A percentile compares a stretch with the other conserved stretches of the same genome.
phyloP scores from a whole-genome alignment of 2,797 vertebrate species.

The Lutjanus argentimaculatus region DNA sequence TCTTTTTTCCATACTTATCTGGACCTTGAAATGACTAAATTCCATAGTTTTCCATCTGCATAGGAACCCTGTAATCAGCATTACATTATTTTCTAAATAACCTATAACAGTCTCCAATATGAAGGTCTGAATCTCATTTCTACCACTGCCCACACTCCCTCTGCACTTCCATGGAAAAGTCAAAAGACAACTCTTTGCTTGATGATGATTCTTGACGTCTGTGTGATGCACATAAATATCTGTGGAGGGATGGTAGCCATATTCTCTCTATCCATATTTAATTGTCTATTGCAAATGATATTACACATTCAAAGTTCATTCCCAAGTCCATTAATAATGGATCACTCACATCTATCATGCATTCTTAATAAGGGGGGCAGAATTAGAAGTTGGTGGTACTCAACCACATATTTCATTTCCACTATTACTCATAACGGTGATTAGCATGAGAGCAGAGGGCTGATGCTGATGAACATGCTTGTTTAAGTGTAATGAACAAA shows the following conservation, averaged over 20 bases:
- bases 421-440: constrained; percentile 57
- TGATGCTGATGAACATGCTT: constrained; percentile 44
- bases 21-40: no score
- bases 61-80: background rate
- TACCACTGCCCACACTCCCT: constrained; percentile 15
- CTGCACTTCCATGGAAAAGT: constrained; percentile 6
- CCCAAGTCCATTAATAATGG: constrained; percentile 73
- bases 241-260: constrained; percentile 38
- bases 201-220: constrained; percentile 49
- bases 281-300: constrained; percentile 71
- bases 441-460: constrained; percentile 48
- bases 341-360: constrained; percentile 73
- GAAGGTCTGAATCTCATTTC: constrained; percentile 16
- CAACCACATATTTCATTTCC: constrained; percentile 59
- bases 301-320: constrained; percentile 77
- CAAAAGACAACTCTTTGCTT: constrained; percentile 38
- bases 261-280: constrained; percentile 70
- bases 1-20: no score
- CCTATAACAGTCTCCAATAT: constrained; percentile 1
- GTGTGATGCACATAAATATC: constrained; percentile 24
- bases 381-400: constrained; percentile 68
- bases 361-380: constrained; percentile 75
- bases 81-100: constrained; percentile 8
- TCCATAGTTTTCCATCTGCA: no score
- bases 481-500: constrained; percentile 47